phyloP scores from a whole-genome alignment of 2,113 vertebrate genomes.

The Rhabdomys dilectus region DNA sequence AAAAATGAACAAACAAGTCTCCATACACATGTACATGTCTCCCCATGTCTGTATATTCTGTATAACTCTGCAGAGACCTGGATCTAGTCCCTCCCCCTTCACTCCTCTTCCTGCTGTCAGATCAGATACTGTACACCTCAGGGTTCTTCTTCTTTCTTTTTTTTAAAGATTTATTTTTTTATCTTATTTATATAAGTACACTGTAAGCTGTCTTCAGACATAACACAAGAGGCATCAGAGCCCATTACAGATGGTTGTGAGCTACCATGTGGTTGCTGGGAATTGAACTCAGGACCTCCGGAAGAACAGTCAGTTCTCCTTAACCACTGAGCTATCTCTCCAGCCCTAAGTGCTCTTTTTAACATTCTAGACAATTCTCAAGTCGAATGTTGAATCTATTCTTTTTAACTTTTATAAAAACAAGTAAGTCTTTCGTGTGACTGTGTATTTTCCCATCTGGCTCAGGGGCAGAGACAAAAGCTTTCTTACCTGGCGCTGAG shows the following conservation, averaged over 20 bases:
- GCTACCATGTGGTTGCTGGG: too few species aligned
- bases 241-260: too few species aligned
- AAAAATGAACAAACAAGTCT: neutral
- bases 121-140: neutral
- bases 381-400: neutral
- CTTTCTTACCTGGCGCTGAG: neutral
- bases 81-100: too few species aligned
- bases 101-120: neutral
- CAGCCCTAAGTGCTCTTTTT: neutral
- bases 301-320: too few species aligned
- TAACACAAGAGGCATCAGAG: too few species aligned
- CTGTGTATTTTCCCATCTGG: neutral
- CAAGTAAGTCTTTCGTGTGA: neutral
- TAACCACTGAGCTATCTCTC: too few species aligned
- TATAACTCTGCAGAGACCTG: too few species aligned
- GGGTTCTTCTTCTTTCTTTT: neutral
- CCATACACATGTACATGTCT: rapidly evolving
- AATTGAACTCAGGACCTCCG: too few species aligned
- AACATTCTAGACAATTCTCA: neutral
- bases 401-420: neutral
- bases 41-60: neutral
- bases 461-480: neutral
- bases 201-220: too few species aligned
- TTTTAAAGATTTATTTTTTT: too few species aligned
- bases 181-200: too few species aligned